Base-by-base conservation (phyloP, 2,888 invertebrate species). In the Stegophylla sp. region DNA sequence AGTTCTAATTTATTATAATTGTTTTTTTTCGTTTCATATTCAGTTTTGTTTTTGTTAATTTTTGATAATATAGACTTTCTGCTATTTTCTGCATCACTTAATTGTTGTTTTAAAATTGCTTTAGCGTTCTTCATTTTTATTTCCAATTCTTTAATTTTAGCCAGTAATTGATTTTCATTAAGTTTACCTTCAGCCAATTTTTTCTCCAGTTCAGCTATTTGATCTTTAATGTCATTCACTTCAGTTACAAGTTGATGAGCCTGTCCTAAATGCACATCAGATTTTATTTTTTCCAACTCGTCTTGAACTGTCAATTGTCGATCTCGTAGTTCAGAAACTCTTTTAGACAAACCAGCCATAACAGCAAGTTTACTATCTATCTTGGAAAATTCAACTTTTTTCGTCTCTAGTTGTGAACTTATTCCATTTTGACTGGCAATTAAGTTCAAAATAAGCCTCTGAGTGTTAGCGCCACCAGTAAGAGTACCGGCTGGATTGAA, bases 401-500 rank as follows among this genome's bases (percentile, higher is more conserved):
- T 71, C n/a, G 10, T 34, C 63, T 63, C 34, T 17, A 71, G 61
- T 4, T 61, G 51, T 9, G 41, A 71, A 41, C 13, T 23, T 61
- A 79, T 41, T 79, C 61, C 51, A 51, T 79, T 48, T 51, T 79
- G 79, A 34, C 10, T 61, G 13, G 71, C 48, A 71, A 82, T 28
- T 69, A 10, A 10, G 59, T 81, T 23, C 4, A 81, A 64, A 51
- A 74, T 3, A 64, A 81, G 74, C 7, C 23, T 53, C 74, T 81
- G 72, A 20, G 69, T 79, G 15, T 71, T 71, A 17, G 79, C 48
- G 86, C 98, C 98, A 85, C 98, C 98, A 79, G 94, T 92, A 51
- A 98, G 88, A 12, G 43, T 72, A 84, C 98, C 99, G 72, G 92
- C 89, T 0, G 98, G 97, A 87, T 97, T 96, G 84, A 93, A 92